Percentiles rank a stretch among this genome's conserved stretches.
phyloP scores from a whole-genome alignment of 2,113 vertebrate genomes.

The Pluvialis apricaria region DNA sequence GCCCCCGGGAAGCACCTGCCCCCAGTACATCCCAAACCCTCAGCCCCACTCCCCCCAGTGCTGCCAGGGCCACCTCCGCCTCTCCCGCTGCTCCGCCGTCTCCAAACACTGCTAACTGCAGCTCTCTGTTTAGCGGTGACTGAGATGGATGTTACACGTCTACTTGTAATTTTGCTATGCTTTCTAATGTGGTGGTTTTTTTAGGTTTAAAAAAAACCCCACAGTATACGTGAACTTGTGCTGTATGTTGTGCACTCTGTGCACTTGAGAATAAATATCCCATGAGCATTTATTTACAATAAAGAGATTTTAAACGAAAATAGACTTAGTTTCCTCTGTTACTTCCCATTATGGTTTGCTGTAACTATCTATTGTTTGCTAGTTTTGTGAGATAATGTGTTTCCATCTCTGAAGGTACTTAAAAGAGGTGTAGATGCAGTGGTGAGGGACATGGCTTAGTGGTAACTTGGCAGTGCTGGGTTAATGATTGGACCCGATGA shows the following conservation, averaged over 20 bases:
- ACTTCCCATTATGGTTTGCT: neutral
- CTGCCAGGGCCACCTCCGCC: neutral
- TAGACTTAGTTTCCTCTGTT: neutral
- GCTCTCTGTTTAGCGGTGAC: neutral
- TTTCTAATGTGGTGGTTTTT: neutral
- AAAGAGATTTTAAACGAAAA: neutral
- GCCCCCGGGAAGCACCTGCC: neutral
- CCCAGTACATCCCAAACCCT: accelerated
- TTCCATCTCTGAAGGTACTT: neutral
- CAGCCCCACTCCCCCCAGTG: accelerated
- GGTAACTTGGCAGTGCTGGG: neutral
- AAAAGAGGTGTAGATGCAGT: neutral
- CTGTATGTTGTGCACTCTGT: neutral
- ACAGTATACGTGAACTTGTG: neutral
- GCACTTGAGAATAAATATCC: neutral
- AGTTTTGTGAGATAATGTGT: neutral
- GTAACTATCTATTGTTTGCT: accelerated
- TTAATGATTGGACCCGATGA: neutral
- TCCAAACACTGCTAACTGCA: neutral
- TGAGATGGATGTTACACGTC: neutral
- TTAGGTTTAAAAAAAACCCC: neutral
- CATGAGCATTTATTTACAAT: constrained; percentile 3
- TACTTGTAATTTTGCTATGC: neutral
- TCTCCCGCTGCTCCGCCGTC: neutral
- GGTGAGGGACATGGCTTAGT: neutral